phyloP scores from a whole-genome alignment of 2,888 invertebrate species.

The Megastigmus dorsalis region DNA sequence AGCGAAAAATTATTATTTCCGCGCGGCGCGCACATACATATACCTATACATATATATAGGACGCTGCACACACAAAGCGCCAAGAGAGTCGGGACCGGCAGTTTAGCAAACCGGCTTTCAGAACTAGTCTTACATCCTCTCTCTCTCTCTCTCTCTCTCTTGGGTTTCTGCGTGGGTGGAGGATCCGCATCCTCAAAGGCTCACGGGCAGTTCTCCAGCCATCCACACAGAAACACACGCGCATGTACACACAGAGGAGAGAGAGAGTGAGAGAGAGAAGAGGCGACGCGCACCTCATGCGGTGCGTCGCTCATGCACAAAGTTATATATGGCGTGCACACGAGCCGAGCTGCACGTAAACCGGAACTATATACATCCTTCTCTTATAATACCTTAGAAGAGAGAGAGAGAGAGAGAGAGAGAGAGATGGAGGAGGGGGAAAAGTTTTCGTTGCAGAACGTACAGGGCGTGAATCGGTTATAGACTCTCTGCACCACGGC shows the following conservation, averaged over 20 bases:
- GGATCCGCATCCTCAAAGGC: constrained; percentile 25
- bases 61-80: background rate
- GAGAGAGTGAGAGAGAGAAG: background rate
- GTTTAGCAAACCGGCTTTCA: constrained; percentile 31
- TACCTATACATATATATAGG: too few relatives aligned
- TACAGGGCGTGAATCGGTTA: constrained; percentile 5
- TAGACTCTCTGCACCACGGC: too few relatives aligned
- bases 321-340: too few relatives aligned
- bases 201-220: too few relatives aligned
- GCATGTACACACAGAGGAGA: background rate
- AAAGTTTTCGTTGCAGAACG: background rate
- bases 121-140: background rate
- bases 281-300: background rate
- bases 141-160: background rate
- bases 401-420: too few relatives aligned
- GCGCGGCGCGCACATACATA: background rate
- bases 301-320: too few relatives aligned
- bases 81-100: background rate
- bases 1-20: constrained; percentile 40
- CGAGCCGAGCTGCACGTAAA: background rate
- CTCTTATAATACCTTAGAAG: background rate
- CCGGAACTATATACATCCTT: constrained; percentile 17
- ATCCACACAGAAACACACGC: background rate
- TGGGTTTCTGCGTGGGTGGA: constrained; percentile 28
- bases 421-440: too few relatives aligned